Base-by-base conservation (phyloP, 2,797 vertebrate species). In the Megaceryle alcyon region DNA sequence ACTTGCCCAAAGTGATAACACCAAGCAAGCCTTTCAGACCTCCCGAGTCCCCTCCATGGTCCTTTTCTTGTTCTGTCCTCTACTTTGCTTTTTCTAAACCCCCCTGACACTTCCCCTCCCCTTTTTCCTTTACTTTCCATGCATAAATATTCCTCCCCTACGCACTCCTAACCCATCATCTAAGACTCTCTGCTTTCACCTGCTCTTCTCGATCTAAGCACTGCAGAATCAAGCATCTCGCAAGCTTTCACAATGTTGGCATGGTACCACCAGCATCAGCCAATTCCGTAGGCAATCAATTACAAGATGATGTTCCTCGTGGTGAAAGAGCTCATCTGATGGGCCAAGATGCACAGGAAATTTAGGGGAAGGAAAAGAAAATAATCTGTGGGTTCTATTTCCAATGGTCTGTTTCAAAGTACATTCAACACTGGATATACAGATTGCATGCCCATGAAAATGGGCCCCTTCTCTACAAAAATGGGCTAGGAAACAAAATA, bases 401-500 rank as follows among this genome's bases (percentile, higher is more conserved):
- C 35, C 12, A 68, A 5, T 7, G 7, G 17, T 16, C 39, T 12
- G 1, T 60, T 91, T 80, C 39, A 48, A 90, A 64, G 59, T 3
- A 63, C 33, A 84, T 72, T 77, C 61, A 56, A 14, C 61, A 14
- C 53, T 76, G 31, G 37, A 49, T 49, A 61, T 10, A 44, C 5
- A 90, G 43, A 69, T 28, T 15, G 9, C 43, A 57, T 14, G 15
- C 64, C 88, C 68, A 8, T 20, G 75, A 85, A 94, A 75, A 60
- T 1, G 12, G 82, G 76, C 49, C 71, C n/a, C 71, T 61, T 77
- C 68, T 35, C 39, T 39, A 18, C 10, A 29, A 61, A 90, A 86
- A 77, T 51, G 93, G 41, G 44, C 41, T 60, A 12, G 61, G 54
- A 57, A 71, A 80, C 93, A 90, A 96, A 93, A 93, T 2, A 39